These are phyloP conservation scores for Sialis fuliginosa DNA, from an alignment of 2,888 invertebrate genomes.

Conservation along the genomic window DNA sequence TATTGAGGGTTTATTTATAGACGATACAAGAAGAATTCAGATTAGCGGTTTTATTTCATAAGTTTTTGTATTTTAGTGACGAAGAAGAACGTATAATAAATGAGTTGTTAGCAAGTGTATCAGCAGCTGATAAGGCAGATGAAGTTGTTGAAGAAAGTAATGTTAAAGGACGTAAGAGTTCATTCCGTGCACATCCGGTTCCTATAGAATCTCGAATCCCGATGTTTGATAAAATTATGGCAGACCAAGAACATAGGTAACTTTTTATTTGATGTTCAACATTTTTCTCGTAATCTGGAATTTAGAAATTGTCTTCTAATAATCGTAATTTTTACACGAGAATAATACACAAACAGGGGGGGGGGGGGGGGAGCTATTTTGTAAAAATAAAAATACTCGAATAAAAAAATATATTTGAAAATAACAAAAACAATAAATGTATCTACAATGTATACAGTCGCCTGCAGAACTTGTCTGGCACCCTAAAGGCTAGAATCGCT, in stretches of 20 bases:
- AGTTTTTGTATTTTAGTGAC: conserved; percentile 29
- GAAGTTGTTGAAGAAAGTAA: conserved; percentile 11
- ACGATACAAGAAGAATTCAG: too few species aligned
- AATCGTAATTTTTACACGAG: not conserved
- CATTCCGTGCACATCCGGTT: conserved; percentile 40
- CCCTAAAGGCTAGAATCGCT: too few species aligned
- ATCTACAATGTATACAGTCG: too few species aligned
- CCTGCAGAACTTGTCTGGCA: too few species aligned
- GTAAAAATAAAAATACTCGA: too few species aligned
- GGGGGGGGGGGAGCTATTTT: too few species aligned
- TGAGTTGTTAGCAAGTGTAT: conserved; percentile 23
- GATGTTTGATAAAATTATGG: conserved; percentile 51
- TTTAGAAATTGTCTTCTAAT: not conserved
- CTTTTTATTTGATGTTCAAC: not conserved
- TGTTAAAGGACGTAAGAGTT: conserved; percentile 23
- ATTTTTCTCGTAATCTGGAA: too few species aligned
- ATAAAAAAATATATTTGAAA: too few species aligned
- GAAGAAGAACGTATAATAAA: conserved; percentile 41
- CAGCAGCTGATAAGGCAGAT: conserved; percentile 10
- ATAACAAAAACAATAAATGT: too few species aligned
- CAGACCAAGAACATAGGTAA: conserved; percentile 53
- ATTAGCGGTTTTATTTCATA: not conserved
- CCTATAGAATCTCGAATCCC: conserved; percentile 55
- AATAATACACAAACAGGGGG: not conserved
- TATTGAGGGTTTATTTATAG: not conserved